Percentiles rank a stretch among this genome's conserved stretches.
Evolutionary conservation across 1,140 invertebrate species (phyloP).

Genomic region (Colletes gigas): DNA sequence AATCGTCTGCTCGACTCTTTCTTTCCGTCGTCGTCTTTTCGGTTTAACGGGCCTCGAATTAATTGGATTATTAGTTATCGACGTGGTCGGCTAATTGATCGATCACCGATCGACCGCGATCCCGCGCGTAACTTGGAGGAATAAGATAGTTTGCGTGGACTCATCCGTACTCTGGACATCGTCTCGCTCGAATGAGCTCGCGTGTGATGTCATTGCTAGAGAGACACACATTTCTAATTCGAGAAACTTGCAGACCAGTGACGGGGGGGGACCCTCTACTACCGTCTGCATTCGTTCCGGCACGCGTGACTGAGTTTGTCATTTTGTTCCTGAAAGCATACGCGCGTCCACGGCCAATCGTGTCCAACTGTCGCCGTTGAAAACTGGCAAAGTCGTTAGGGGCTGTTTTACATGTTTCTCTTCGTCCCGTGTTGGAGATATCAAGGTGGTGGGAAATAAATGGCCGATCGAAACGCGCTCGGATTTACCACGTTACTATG

Average conservation of each 20-base stretch:
- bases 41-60: conserved; percentile 2
- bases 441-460: too few relatives aligned
- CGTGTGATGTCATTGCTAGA: conserved; percentile 31
- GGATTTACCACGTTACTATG: too few relatives aligned
- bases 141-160: neutral
- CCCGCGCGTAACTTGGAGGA: neutral
- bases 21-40: neutral
- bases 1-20: neutral
- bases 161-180: neutral
- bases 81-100: conserved; percentile 22
- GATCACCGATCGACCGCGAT: conserved; percentile 22
- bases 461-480: too few relatives aligned
- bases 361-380: neutral
- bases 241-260: conserved; percentile 34
- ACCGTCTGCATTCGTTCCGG: conserved; percentile 13
- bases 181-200: conserved; percentile 20
- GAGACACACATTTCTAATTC: conserved; percentile 47
- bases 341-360: neutral
- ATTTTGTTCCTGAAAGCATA: conserved; percentile 12
- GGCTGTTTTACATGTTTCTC: neutral
- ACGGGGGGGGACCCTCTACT: neutral
- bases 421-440: too few relatives aligned
- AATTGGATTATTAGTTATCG: conserved; percentile 36
- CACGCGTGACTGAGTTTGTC: conserved; percentile 30
- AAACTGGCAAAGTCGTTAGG: neutral